phyloP scores from a whole-genome alignment of 2,113 vertebrate genomes.

The Prunella himalayana region DNA sequence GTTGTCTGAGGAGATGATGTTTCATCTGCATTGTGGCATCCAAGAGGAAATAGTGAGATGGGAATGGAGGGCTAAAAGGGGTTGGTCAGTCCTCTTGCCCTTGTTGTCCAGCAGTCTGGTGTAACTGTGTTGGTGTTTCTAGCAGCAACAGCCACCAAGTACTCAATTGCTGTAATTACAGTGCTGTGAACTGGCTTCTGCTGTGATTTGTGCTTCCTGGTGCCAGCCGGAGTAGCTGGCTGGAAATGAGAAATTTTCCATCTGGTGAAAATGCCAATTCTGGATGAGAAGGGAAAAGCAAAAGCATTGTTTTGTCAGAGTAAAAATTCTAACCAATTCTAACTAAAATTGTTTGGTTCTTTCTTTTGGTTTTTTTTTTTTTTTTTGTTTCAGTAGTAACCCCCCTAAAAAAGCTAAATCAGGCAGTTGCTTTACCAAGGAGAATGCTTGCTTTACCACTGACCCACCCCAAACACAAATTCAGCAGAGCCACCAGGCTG shows the following conservation, averaged over 20 bases:
- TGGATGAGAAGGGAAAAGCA: neutral
- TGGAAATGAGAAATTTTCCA: neutral
- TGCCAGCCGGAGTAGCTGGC: neutral
- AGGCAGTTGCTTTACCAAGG: neutral
- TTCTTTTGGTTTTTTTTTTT: no score
- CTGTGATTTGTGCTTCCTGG: neutral
- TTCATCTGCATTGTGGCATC: neutral
- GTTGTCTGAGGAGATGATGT: neutral
- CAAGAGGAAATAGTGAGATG: neutral
- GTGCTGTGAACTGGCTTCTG: neutral
- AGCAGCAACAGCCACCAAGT: neutral
- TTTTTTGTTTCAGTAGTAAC: neutral
- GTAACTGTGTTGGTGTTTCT: neutral
- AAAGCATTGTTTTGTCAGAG: neutral
- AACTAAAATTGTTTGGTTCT: neutral
- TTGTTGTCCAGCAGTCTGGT: neutral
- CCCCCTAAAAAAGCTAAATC: neutral
- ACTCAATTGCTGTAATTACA: neutral
- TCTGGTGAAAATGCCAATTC: neutral
- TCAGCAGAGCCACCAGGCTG: neutral
- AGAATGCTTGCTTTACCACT: no score
- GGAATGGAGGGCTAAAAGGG: neutral
- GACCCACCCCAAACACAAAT: rapidly evolving
- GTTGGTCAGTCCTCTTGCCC: neutral
- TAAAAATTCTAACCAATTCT: neutral